phyloP scores from a whole-genome alignment of 2,888 invertebrate species.

The Acronicta aceris region DNA sequence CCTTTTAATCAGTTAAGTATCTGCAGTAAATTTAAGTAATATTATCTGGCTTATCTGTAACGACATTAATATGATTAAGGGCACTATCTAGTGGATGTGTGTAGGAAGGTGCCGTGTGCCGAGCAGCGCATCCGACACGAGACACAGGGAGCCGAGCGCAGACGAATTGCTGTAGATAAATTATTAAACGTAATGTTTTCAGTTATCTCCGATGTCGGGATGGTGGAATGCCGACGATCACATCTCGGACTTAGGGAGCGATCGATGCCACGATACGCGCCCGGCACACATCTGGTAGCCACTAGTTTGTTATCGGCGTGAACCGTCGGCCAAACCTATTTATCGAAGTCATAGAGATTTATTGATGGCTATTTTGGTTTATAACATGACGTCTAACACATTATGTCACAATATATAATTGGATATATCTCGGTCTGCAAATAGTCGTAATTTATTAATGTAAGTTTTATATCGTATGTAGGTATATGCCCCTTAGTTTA shows the following conservation, averaged over 20 bases:
- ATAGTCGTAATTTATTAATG: conserved; percentile 57
- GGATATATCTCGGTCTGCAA: conserved; percentile 57
- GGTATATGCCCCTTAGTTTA: conserved; percentile 9
- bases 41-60: conserved; percentile 52
- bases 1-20: conserved; percentile 56
- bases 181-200: conserved; percentile 76
- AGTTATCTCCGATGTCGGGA: conserved; percentile 74
- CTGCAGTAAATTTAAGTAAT: conserved; percentile 54
- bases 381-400: conserved; percentile 75
- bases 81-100: conserved; percentile 43
- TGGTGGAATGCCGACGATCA: conserved; percentile 73
- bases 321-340: conserved; percentile 77
- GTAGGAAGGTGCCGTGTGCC: conserved; percentile 43
- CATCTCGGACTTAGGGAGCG: conserved; percentile 69
- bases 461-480: conserved; percentile 43
- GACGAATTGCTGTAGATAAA: conserved; percentile 78
- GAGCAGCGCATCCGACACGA: conserved; percentile 45
- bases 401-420: conserved; percentile 74
- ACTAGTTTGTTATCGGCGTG: conserved; percentile 76
- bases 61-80: conserved; percentile 58
- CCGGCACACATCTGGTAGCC: conserved; percentile 78
- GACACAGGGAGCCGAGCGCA: conserved; percentile 63
- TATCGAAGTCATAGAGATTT: conserved; percentile 82
- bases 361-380: conserved; percentile 74
- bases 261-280: conserved; percentile 73